Evolutionary conservation across 2,888 invertebrate species (phyloP), one percentile per base, ranked within the genome.

Genomic region (Microdon myrmicae): DNA sequence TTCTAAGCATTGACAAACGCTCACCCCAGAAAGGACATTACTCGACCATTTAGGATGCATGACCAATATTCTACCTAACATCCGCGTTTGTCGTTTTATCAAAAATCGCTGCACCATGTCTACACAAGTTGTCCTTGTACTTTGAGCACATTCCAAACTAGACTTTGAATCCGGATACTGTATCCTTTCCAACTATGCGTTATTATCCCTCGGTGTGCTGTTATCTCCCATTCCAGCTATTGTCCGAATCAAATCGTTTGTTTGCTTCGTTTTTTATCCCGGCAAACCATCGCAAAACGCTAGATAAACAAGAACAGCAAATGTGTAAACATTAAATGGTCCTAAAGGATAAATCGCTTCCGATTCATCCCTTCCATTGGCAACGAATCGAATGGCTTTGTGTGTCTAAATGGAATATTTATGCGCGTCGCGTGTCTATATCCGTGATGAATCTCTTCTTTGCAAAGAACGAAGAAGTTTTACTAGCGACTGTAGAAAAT

Each of bases 291-390:
- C 45, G 58, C 22, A 51, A 64, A 53, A 38, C 37, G 47, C 17
- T 47, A 64, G 38, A 58, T 47, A 64, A 58, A 64, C 58, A 64
- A 58, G 45, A 51, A 64, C 64, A 41, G 22, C 51, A 53, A 64
- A 64, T 64, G 58, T 64, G 64, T 58, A 64, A 64, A 64, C 58
- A 64, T 64, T 64, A 64, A 64, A 64, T 64, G 64, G 51, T 66
- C 53, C 66, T 48, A 54, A 59, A 66, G 53, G 48, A 66, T 44
- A 53, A 59, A 66, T 66, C 31, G 53, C 44, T 66, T 66, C 66
- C 66, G 66, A 20, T 64, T 66, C 66, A 53, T 66, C 59, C 66
- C 41, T 66, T 66, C 47, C 66, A 48, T 66, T 66, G 58, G 66
- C 59, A 59, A 59, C 66, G 56, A 66, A 59, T 66, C 59, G 59